Percentiles rank a stretch among this genome's conserved stretches.
These are phyloP conservation scores for Polyodon spathula DNA, from an alignment of 2,113 vertebrate species.

Conservation along the genomic window DNA sequence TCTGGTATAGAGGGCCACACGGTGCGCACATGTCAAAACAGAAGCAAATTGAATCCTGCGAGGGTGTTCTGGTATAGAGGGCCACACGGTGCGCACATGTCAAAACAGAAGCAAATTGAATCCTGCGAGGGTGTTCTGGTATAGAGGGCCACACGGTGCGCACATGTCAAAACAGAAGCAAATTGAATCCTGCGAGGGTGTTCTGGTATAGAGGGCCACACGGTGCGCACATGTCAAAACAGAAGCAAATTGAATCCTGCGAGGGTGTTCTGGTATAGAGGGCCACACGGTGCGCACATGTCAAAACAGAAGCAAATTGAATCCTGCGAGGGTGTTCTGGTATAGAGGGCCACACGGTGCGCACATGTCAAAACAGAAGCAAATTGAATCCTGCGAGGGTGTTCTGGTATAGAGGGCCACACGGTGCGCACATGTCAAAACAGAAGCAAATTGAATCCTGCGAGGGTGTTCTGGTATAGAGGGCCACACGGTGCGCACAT, in stretches of 20 bases:
- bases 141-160: too few species aligned
- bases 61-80: too few species aligned
- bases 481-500: too few species aligned
- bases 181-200: neutral
- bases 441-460: slow-evolving; percentile 10
- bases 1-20: too few species aligned
- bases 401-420: too few species aligned
- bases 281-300: too few species aligned
- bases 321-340: neutral
- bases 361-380: slow-evolving; percentile 6
- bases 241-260: slow-evolving; percentile 6
- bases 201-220: too few species aligned
- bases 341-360: too few species aligned
- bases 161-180: slow-evolving; percentile 7
- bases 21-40: neutral
- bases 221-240: neutral
- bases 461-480: too few species aligned
- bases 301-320: slow-evolving; percentile 12
- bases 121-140: neutral
- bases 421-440: neutral
- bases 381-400: neutral
- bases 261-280: too few species aligned
- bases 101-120: slow-evolving; percentile 11
- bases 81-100: too few species aligned
- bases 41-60: slow-evolving; percentile 4